phyloP scores from a whole-genome alignment of 2,113 vertebrate species.

The Vombatus ursinus region DNA sequence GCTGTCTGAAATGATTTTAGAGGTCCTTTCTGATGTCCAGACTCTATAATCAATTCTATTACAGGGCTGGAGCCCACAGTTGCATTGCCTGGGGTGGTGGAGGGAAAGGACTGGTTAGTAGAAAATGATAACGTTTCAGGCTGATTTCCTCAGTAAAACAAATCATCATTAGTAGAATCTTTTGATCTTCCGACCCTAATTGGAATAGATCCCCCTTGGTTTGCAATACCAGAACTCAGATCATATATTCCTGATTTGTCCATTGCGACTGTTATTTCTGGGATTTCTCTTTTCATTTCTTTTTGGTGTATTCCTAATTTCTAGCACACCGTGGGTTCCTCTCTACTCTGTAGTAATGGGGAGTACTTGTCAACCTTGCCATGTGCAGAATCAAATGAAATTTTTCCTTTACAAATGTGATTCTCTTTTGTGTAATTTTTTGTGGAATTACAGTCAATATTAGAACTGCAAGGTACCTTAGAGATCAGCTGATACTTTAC shows the following conservation, averaged over 20 bases:
- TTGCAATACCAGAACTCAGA: neutral
- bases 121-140: neutral
- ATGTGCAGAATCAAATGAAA: neutral
- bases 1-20: neutral
- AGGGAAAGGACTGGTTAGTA: neutral
- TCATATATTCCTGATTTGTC: neutral
- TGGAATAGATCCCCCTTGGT: neutral
- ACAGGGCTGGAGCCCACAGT: neutral
- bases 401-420: neutral
- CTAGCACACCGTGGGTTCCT: neutral
- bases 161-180: neutral
- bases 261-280: neutral
- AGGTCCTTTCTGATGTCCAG: neutral
- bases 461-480: neutral
- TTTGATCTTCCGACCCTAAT: neutral
- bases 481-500: neutral
- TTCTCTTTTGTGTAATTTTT: neutral
- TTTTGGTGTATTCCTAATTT: neutral
- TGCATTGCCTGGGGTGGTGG: neutral
- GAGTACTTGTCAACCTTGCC: neutral
- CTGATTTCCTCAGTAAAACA: neutral
- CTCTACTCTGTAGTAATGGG: neutral
- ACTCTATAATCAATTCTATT: neutral
- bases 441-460: too few relatives aligned
- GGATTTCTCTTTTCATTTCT: neutral